Conservation (phyloP, 2,888 invertebrate genomes). For the Noctua comes region DNA sequence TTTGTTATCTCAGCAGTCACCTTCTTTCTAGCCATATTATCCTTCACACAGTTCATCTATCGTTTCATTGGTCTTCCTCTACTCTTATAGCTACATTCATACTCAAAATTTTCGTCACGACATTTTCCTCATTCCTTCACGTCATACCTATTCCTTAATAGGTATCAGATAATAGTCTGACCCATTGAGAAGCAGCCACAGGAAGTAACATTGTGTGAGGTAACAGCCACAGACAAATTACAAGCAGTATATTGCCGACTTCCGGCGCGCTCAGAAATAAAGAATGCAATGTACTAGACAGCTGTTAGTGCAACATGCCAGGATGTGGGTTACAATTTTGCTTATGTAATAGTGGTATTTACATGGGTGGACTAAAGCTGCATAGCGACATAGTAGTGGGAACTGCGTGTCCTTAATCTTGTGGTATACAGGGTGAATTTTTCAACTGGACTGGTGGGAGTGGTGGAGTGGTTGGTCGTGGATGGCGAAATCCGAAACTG, state of each 20-base stretch:
- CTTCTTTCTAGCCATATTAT: neutral
- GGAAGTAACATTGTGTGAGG: constrained; percentile 15
- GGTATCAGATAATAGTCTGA: neutral
- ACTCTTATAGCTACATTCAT: neutral
- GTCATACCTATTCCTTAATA: neutral
- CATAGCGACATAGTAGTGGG: neutral
- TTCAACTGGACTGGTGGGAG: no score
- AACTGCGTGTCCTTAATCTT: no score
- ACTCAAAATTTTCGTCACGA: neutral
- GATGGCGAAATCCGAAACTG: no score
- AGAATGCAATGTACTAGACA: constrained; percentile 12
- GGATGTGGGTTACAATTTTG: constrained; percentile 11
- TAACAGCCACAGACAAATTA: constrained; percentile 14
- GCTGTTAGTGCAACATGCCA: constrained; percentile 26
- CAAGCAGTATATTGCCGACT: constrained; percentile 28
- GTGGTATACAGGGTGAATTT: no score
- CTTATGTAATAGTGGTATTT: neutral
- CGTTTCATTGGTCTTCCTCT: neutral
- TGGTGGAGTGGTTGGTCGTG: no score
- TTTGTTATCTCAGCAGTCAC: neutral
- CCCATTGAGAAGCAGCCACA: neutral
- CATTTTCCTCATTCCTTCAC: neutral
- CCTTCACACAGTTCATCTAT: neutral
- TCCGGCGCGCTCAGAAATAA: constrained; percentile 30
- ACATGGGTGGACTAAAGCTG: neutral